Conservation (phyloP, 2,888 invertebrate genomes). For the Agrypnus murinus region DNA sequence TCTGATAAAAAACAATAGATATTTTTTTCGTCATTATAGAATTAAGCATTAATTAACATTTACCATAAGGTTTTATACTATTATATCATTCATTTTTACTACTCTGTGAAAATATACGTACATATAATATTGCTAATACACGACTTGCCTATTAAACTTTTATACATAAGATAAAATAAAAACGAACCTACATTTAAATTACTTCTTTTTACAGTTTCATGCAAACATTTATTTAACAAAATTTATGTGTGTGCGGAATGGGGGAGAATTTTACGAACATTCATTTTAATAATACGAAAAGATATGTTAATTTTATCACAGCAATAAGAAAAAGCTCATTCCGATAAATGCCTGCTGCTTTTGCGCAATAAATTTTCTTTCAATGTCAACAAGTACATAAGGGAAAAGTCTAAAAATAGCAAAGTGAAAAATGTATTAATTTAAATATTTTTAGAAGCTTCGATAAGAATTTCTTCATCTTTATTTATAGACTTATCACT, state of each 20-base stretch:
- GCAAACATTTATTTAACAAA: slow-evolving; percentile 24
- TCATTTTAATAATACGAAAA: background rate
- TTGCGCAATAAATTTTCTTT: background rate
- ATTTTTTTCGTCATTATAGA: slow-evolving; percentile 4
- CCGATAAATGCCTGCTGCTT: background rate
- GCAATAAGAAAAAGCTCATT: slow-evolving; percentile 11
- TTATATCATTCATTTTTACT: slow-evolving; percentile 38
- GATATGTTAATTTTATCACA: slow-evolving; percentile 21
- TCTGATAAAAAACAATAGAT: slow-evolving; percentile 1
- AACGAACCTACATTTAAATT: slow-evolving; percentile 42
- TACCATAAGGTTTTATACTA: slow-evolving; percentile 27
- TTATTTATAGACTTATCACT: too few relatives aligned
- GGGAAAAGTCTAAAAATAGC: too few relatives aligned
- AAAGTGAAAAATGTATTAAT: too few relatives aligned
- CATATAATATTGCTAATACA: slow-evolving; percentile 72
- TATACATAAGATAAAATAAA: slow-evolving; percentile 62
- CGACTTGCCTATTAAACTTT: slow-evolving; percentile 68
- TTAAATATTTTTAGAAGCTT: too few relatives aligned
- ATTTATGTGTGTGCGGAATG: slow-evolving; percentile 14
- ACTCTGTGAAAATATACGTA: slow-evolving; percentile 57
- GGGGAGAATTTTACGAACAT: background rate
- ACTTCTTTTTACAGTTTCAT: slow-evolving; percentile 36
- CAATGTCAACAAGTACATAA: too few relatives aligned
- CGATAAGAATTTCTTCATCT: too few relatives aligned
- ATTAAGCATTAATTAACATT: slow-evolving; percentile 33